Percentiles rank a stretch among this genome's conserved stretches.
Conservation (phyloP, 2,113 vertebrate species). For the Lutjanus erythropterus region DNA sequence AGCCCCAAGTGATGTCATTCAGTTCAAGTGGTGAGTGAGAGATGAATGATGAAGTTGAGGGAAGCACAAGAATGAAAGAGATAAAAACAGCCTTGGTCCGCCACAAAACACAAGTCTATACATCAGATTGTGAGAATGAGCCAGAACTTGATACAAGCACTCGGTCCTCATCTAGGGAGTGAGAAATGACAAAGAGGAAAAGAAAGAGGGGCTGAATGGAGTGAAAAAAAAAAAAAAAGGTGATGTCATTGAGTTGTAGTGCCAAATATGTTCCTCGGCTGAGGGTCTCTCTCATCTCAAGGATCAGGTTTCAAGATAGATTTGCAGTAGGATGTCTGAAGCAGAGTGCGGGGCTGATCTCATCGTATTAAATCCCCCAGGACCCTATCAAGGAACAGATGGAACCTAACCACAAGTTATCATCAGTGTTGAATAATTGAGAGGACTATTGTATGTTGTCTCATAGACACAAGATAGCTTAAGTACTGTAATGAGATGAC, state of each 20-base stretch:
- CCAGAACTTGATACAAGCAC: not conserved
- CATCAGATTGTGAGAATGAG: conserved; percentile 8
- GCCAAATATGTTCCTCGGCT: conserved; percentile 69
- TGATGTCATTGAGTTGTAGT: conserved; percentile 73
- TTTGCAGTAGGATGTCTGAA: conserved; percentile 50
- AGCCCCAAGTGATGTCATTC: conserved; percentile 63
- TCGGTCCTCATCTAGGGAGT: not conserved
- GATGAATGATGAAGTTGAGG: conserved; percentile 21
- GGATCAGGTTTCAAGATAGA: conserved; percentile 76
- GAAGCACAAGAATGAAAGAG: conserved; percentile 7
- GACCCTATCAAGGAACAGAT: conserved; percentile 57
- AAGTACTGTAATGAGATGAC: conserved; percentile 44
- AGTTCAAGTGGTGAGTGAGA: conserved; percentile 38
- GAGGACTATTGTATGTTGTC: conserved; percentile 31
- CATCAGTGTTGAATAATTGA: conserved; percentile 70
- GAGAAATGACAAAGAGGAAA: conserved; percentile 17
- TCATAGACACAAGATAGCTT: conserved; percentile 29
- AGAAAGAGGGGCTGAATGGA: conserved; percentile 27
- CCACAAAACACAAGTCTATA: conserved; percentile 20
- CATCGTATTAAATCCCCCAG: conserved; percentile 53
- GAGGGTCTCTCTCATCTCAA: conserved; percentile 67
- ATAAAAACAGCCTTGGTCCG: not conserved
- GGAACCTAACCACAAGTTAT: conserved; percentile 59
- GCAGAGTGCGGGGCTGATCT: conserved; percentile 65
- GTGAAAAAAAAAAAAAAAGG: conserved; percentile 28